A percentile compares a stretch with the other conserved stretches of the same genome.
These are phyloP conservation scores for Trachelus stipa DNA, from an alignment of 2,888 invertebrate genomes.

Conservation along the genomic window DNA sequence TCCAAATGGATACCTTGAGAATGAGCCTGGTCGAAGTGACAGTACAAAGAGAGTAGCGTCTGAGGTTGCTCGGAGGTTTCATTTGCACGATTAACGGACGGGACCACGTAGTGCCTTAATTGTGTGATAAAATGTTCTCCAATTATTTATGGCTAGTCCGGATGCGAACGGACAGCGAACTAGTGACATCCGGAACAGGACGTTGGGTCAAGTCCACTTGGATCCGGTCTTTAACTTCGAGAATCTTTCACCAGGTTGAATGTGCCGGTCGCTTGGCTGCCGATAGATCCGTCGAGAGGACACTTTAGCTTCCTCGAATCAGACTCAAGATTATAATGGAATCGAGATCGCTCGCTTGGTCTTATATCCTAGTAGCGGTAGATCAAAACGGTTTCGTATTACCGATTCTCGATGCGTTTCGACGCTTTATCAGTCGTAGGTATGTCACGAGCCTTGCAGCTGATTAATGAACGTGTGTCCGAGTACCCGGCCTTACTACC, in stretches of 20 bases:
- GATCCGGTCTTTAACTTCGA: background rate
- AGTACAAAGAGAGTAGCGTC: background rate
- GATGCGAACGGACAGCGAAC: background rate
- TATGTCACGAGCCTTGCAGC: conserved; percentile 7
- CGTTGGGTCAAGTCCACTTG: background rate
- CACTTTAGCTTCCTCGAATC: background rate
- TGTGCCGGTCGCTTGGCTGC: background rate
- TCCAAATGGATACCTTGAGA: background rate
- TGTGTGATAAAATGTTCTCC: background rate
- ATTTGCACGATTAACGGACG: background rate
- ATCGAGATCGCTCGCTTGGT: background rate
- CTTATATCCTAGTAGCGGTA: conserved; percentile 2
- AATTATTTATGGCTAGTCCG: background rate
- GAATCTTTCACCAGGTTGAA: background rate
- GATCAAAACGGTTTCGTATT: conserved; percentile 11
- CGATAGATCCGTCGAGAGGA: background rate
- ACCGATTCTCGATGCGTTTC: conserved; percentile 12
- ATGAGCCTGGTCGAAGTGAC: background rate
- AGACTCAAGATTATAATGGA: background rate
- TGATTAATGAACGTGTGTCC: conserved; percentile 18
- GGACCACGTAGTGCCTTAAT: background rate
- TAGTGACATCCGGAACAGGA: background rate
- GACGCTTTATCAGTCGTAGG: conserved; percentile 5
- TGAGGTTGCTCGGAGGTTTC: background rate
- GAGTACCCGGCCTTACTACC: conserved; percentile 12